Evolutionary conservation across 2,888 invertebrate genomes (phyloP).

Genomic region (Idaea biselata): DNA sequence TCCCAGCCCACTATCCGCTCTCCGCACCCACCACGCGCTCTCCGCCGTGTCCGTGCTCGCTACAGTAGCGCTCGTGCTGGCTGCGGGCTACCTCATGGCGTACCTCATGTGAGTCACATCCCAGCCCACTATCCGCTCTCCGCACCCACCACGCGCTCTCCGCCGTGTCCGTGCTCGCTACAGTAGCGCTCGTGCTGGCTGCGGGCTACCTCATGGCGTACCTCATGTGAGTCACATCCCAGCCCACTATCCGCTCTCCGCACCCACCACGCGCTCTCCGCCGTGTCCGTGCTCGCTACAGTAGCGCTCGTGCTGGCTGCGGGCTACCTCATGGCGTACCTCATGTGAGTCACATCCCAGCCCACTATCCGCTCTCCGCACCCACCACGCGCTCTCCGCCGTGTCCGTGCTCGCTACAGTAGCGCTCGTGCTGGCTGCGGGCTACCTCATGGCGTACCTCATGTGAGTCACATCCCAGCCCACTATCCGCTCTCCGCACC

Average conservation of each 20-base stretch:
- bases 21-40: not conserved
- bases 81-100: slow-evolving; percentile 90
- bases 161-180: slow-evolving; percentile 88
- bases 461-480: slow-evolving; percentile 65
- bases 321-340: slow-evolving; percentile 90
- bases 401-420: slow-evolving; percentile 49
- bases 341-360: slow-evolving; percentile 64
- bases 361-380: too few relatives aligned
- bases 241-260: too few relatives aligned
- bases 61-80: slow-evolving; percentile 84
- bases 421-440: slow-evolving; percentile 84
- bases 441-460: slow-evolving; percentile 89
- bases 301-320: slow-evolving; percentile 85
- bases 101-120: slow-evolving; percentile 72
- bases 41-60: not conserved
- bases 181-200: slow-evolving; percentile 85
- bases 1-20: too few relatives aligned
- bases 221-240: slow-evolving; percentile 62
- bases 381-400: not conserved
- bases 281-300: not conserved
- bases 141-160: slow-evolving; percentile 89
- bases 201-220: slow-evolving; percentile 92
- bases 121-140: too few relatives aligned
- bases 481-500: too few relatives aligned
- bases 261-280: not conserved